phyloP scores from a whole-genome alignment of 2,888 invertebrate genomes.

The Cepaea hortensis region DNA sequence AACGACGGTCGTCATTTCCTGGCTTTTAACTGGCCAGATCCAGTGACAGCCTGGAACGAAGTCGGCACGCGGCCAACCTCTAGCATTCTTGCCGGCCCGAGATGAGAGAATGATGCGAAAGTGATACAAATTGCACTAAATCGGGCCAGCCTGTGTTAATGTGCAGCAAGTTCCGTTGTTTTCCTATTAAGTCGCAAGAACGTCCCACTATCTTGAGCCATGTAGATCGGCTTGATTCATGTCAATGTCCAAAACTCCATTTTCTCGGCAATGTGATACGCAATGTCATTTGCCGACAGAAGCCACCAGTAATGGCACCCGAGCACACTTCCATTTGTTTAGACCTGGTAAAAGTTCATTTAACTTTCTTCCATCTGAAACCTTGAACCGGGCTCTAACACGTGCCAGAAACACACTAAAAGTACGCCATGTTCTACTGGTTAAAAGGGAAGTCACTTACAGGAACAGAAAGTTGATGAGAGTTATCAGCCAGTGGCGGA shows the following conservation, averaged over 20 bases:
- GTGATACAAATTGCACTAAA: slow-evolving; percentile 45
- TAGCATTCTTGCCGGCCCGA: neutral
- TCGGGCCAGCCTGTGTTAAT: slow-evolving; percentile 33
- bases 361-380: slow-evolving; percentile 4
- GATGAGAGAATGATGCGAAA: slow-evolving; percentile 34
- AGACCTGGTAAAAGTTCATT: slow-evolving; percentile 12
- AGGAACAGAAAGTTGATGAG: neutral
- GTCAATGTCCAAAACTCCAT: slow-evolving; percentile 31
- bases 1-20: slow-evolving; percentile 42
- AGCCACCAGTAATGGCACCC: slow-evolving; percentile 30
- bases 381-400: neutral
- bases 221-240: slow-evolving; percentile 43
- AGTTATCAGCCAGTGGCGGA: slow-evolving; percentile 18
- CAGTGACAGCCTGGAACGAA: slow-evolving; percentile 26
- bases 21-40: slow-evolving; percentile 42
- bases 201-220: slow-evolving; percentile 15
- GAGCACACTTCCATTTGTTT: slow-evolving; percentile 27
- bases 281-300: slow-evolving; percentile 40
- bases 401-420: neutral
- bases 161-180: slow-evolving; percentile 38
- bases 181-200: slow-evolving; percentile 40
- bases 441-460: slow-evolving; percentile 13
- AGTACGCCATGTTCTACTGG: neutral
- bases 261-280: slow-evolving; percentile 45
- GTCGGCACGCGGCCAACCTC: slow-evolving; percentile 25